These are phyloP conservation scores for Xanthorhoe spadicearia DNA, from an alignment of 2,888 invertebrate species.

Conservation along the genomic window DNA sequence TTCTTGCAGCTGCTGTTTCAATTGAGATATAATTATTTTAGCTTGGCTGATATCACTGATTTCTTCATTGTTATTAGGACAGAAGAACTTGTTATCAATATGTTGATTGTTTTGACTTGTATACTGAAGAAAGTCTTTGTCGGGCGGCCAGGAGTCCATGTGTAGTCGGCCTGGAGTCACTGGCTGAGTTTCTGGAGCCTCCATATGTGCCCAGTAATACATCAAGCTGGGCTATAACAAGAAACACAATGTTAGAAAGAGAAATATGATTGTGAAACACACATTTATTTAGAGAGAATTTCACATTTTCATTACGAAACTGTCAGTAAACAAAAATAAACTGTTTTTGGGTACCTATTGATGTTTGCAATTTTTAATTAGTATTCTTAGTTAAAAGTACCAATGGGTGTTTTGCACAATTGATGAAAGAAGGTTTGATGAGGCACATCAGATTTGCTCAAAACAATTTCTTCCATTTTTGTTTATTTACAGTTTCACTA, in stretches of 20 bases:
- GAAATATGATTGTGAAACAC: neutral
- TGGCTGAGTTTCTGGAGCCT: constrained; percentile 87
- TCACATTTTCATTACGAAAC: neutral
- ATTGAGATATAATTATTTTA: constrained; percentile 67
- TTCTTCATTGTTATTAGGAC: constrained; percentile 73
- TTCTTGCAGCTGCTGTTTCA: constrained; percentile 70
- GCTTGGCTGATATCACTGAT: constrained; percentile 72
- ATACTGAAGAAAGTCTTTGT: constrained; percentile 58
- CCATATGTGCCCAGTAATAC: constrained; percentile 96
- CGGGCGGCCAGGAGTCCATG: constrained; percentile 90
- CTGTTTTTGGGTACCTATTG: too few species aligned
- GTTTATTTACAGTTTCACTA: too few species aligned
- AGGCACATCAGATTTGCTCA: too few species aligned
- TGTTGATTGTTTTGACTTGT: constrained; percentile 58
- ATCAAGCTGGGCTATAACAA: constrained; percentile 91
- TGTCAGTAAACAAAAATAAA: too few species aligned
- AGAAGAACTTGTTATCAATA: constrained; percentile 61
- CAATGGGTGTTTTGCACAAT: too few species aligned
- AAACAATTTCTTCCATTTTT: too few species aligned
- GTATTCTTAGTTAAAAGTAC: too few species aligned
- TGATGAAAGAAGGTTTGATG: too few species aligned
- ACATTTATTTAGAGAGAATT: neutral
- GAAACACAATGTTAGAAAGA: constrained; percentile 49
- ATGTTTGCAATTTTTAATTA: too few species aligned
- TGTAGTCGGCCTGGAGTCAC: constrained; percentile 90